Evolutionary conservation across 2,113 vertebrate species (phyloP), one percentile per base, ranked within the genome.

Genomic region (Cynopterus brachyotis): DNA sequence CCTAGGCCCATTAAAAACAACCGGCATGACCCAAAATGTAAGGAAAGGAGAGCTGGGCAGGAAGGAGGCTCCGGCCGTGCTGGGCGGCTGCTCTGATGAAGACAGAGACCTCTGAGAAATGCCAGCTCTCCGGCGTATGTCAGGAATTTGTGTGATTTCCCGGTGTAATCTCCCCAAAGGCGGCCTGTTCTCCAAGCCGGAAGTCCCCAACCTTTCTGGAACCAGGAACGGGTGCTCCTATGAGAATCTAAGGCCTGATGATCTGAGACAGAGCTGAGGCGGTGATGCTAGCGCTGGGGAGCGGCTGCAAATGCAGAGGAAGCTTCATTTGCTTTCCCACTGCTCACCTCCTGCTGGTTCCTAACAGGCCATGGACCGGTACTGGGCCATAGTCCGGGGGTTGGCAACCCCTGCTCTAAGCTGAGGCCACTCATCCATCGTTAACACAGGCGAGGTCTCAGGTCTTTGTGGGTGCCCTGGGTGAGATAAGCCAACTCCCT

Each of bases 41-140:
- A 69, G 50, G 50, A 5, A 20, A 42, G 45, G 45, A 6, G 30
- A 11, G 42, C 55, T 28, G 28, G 35, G 37, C 30, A 42, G 35
- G 35, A 62, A 28, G 53, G 73, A 32, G 53, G 28, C 42, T 10
- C 12, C 7, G 0, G 3, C 22, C 17, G 55, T 10, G 15, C 0
- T 20, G 15, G 45, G 30, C 89, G 11, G 40, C 24, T 3, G 30
- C 16, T 5, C 60, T n/a, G 17, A 6, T 5, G 60, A 9, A 22
- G 60, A 17, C 50, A 8, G 12, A 9, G 13, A n/a, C 47, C 20
- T 20, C 83, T 72, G 75, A 37, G 26, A 20, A 22, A 10, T 2
- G 83, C 62, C 62, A n/a, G 26, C 53, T 26, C 73, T 32, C 73
- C 83, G 30, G 42, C 11, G 17, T 2, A 1, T 6, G 8, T 40